Base-by-base conservation (phyloP, 2,888 invertebrate genomes). In the Papilio protenor region DNA sequence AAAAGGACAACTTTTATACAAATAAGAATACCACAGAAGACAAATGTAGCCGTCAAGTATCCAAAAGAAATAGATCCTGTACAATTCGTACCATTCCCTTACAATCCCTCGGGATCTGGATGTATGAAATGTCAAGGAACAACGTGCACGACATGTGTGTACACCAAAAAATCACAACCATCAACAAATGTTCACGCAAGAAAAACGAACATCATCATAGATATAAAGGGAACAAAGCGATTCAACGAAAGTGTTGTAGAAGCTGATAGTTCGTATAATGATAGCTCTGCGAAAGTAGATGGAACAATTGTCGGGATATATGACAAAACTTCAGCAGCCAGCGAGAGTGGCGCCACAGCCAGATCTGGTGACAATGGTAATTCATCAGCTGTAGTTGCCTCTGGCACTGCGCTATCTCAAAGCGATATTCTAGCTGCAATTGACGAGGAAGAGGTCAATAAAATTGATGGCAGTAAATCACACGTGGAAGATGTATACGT, bases 181-280 rank as follows among this genome's bases (percentile, higher is more conserved):
- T 49, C 75, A 57, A 23, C 80, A 14, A 73, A 76, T 18, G 14
- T 14, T n/a, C 52, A 52, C 16, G 77, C 81, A 59, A 79, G 81
- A 69, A 82, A 79, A 72, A 82, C 86, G 0, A 86, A 85, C 33
- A 85, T 91, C 55, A 81, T 84, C 4, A 83, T 90, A 69, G 85
- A 87, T 47, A 81, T 84, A 4, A 81, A 73, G 33, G 77, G 81
- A 73, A 76, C 75, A 0, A 78, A 55, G 80, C 80, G 76, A 64
- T 66, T 64, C 55, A 82, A 78, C 27, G 75, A 72, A 27, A 78
- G 27, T 45, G 33, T 45, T 4, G 80, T 79, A 81, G 82, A 69
- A 82, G 81, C 27, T 61, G 70, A 40, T 45, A 71, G 11, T n/a
- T 12, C 76, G 11, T 57, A 72, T 47, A 77, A 80, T 55, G 70